Percentiles rank a stretch among this genome's conserved stretches.
These are phyloP conservation scores for Anthoscopus minutus DNA, from an alignment of 2,113 vertebrate species.

Conservation along the genomic window DNA sequence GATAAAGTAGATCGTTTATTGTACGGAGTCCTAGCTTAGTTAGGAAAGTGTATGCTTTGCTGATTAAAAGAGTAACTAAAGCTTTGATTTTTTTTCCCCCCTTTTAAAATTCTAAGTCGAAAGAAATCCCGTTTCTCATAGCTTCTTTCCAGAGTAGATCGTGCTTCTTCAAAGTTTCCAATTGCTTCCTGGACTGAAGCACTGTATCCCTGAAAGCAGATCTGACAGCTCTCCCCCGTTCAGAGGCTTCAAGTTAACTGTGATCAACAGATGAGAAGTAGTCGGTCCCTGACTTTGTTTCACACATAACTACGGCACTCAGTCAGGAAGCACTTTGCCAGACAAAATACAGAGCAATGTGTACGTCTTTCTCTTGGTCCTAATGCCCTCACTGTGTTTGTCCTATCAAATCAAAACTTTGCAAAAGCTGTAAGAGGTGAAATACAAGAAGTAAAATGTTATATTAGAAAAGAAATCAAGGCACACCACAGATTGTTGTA, in stretches of 20 bases:
- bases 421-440: neutral
- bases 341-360: conserved; percentile 61
- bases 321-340: conserved; percentile 68
- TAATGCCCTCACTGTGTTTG: conserved; percentile 73
- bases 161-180: conserved; percentile 23
- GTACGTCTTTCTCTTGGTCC: conserved; percentile 68
- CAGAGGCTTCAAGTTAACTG: conserved; percentile 61
- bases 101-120: neutral
- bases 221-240: conserved; percentile 49
- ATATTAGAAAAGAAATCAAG: conserved; percentile 1
- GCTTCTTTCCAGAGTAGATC: conserved; percentile 15
- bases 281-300: conserved; percentile 66
- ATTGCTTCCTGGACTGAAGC: neutral
- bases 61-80: neutral
- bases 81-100: neutral
- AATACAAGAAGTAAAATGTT: neutral
- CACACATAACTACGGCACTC: conserved; percentile 63
- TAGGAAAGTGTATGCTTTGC: neutral
- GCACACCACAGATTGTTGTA: neutral
- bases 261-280: conserved; percentile 75
- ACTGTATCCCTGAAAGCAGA: conserved; percentile 23
- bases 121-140: conserved; percentile 13
- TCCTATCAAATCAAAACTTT: conserved; percentile 49
- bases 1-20: neutral
- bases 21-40: neutral